Conservation (phyloP, 2,797 vertebrate genomes). For the Tragopan temminckii region DNA sequence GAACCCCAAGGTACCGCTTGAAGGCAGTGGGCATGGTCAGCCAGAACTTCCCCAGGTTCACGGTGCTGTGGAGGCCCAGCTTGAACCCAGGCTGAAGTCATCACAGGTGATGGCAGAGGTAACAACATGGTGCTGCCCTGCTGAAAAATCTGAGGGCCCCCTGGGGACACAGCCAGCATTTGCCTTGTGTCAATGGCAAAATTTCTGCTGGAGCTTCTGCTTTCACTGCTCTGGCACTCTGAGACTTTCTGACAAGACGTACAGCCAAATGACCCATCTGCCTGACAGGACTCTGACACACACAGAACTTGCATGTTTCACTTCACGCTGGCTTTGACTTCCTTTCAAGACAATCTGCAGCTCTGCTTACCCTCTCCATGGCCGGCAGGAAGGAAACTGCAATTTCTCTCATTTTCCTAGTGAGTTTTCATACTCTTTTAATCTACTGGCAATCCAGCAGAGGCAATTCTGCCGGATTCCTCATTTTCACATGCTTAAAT, state of each 20-base stretch:
- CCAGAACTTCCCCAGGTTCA: neutral
- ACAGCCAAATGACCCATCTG: neutral
- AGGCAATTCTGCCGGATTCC: neutral
- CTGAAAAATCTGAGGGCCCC: neutral
- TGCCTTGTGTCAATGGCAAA: neutral
- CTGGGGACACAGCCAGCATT: neutral
- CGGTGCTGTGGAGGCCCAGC: neutral
- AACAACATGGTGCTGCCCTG: neutral
- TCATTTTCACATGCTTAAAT: neutral
- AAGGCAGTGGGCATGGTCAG: rapidly evolving
- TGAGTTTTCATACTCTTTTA: neutral
- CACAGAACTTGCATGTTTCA: neutral
- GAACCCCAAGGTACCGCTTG: neutral
- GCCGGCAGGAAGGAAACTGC: neutral
- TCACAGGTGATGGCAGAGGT: neutral
- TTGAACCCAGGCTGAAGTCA: rapidly evolving
- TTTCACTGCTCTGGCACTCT: neutral
- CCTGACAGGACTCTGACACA: neutral
- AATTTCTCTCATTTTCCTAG: neutral
- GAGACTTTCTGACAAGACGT: neutral
- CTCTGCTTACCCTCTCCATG: neutral
- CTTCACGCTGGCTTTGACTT: neutral
- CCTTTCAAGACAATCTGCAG: neutral
- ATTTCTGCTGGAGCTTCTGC: neutral
- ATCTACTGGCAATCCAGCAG: neutral